phyloP scores from a whole-genome alignment of 2,888 invertebrate genomes.

The Acronicta aceris region DNA sequence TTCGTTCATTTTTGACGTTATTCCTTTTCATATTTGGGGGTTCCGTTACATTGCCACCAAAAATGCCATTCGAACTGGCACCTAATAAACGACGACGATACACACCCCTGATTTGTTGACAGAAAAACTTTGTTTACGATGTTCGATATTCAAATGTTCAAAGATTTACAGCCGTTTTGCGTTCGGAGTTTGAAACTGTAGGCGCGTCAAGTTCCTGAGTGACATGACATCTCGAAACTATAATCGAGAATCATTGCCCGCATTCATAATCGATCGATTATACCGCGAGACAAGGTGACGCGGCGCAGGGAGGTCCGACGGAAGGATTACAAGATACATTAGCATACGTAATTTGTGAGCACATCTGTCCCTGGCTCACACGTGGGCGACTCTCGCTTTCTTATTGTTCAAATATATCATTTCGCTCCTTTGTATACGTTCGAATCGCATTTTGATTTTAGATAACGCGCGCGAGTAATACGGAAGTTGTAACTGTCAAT shows the following conservation, averaged over 20 bases:
- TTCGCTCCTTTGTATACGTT: slow-evolving; percentile 70
- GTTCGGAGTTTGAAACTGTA: slow-evolving; percentile 49
- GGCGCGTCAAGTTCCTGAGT: slow-evolving; percentile 54
- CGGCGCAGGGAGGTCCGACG: slow-evolving; percentile 81
- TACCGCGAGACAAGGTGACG: slow-evolving; percentile 71
- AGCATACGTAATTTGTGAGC: slow-evolving; percentile 86
- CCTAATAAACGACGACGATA: slow-evolving; percentile 49
- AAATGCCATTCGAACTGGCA: slow-evolving; percentile 50
- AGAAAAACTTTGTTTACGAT: slow-evolving; percentile 35
- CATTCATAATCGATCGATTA: slow-evolving; percentile 82
- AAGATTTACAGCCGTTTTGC: slow-evolving; percentile 24
- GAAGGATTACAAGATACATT: slow-evolving; percentile 85
- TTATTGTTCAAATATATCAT: slow-evolving; percentile 80
- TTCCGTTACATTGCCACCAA: slow-evolving; percentile 53
- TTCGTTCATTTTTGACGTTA: slow-evolving; percentile 75
- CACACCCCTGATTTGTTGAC: slow-evolving; percentile 42
- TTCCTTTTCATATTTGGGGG: slow-evolving; percentile 64
- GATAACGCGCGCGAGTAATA: slow-evolving; percentile 70
- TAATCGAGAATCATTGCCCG: slow-evolving; percentile 63
- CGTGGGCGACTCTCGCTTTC: slow-evolving; percentile 81
- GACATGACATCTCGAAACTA: slow-evolving; percentile 62
- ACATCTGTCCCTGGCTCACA: slow-evolving; percentile 73
- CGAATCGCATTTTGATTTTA: slow-evolving; percentile 68
- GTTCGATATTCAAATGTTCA: slow-evolving; percentile 45
- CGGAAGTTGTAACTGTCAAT: slow-evolving; percentile 72